Evolutionary conservation across 2,888 invertebrate species (phyloP), one percentile per base, ranked within the genome.

Genomic region (Spialia ferax): DNA sequence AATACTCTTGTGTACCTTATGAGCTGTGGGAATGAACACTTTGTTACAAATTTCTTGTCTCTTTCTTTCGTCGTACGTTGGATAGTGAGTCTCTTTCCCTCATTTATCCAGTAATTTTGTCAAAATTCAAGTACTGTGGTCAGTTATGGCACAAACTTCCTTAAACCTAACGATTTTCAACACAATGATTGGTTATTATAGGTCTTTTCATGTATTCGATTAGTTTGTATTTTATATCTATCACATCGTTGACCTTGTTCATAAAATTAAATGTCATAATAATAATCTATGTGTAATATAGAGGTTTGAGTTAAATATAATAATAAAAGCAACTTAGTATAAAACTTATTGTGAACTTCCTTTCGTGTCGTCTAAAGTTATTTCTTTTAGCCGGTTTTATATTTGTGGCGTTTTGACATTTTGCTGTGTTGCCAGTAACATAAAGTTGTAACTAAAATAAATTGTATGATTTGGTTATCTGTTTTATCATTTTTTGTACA

Each of bases 281-380:
- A 42, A 42, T 42, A 88, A 84, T 89, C 88, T 85, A 85, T 88
- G 84, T 90, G 86, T 90, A 87, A 85, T 86, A 90, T 88, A 90
- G 87, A 82, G 80, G 84, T 86, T 89, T 80, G 81, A 87, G 82
- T 85, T 82, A 85, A 83, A 77, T 77, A 81, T 78, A 79, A 32
- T 55, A 45, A 55, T 61, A 42, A 50, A 69, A 67, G 54, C 69
- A 60, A 60, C 54, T 61, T 64, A 63, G 56, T 68, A 42, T 71
- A 71, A 69, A 20, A 69, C 67, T 67, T 69, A 73, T 74, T 73
- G 76, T 73, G 74, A 73, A 77, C 73, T 70, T 78, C 68, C 76
- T 79, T 79, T 83, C 79, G 78, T 84, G 81, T 79, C 77, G 79
- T 84, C 77, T 75, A 69, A 68, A 74, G 73, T 74, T 57, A 32